Evolutionary conservation across 2,888 invertebrate genomes (phyloP).

Genomic region (Chloroclystis v-ata): DNA sequence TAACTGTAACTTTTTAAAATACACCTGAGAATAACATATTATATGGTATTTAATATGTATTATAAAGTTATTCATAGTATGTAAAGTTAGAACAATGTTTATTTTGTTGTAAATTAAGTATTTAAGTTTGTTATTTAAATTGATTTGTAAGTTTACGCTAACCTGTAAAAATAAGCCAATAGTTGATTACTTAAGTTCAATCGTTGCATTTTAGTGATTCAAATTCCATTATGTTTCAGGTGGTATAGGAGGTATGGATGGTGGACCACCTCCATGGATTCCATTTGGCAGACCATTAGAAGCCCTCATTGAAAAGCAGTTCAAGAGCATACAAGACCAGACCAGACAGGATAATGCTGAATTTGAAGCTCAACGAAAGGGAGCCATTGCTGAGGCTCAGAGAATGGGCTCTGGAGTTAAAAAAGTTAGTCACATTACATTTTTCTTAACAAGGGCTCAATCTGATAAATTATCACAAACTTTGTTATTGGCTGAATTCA

Average conservation of each 20-base stretch:
- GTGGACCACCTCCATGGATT: constrained; percentile 94
- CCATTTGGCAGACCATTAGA: constrained; percentile 90
- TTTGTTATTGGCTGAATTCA: too few species aligned
- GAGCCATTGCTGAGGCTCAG: constrained; percentile 92
- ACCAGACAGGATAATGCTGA: constrained; percentile 86
- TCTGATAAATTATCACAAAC: too few species aligned
- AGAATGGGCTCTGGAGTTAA: constrained; percentile 76
- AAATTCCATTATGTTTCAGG: constrained; percentile 40
- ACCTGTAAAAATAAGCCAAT: too few species aligned
- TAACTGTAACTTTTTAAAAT: too few species aligned
- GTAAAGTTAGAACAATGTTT: too few species aligned
- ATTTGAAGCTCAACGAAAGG: constrained; percentile 93
- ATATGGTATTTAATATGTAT: too few species aligned
- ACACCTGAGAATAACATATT: too few species aligned
- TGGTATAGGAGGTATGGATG: constrained; percentile 79
- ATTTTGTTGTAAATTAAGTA: too few species aligned
- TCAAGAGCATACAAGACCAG: constrained; percentile 82
- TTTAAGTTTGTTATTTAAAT: too few species aligned
- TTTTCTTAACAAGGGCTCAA: too few species aligned
- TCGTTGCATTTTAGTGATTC: neutral
- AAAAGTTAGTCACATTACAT: constrained; percentile 54
- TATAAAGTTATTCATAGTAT: too few species aligned
- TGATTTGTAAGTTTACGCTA: too few species aligned
- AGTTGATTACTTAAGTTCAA: neutral
- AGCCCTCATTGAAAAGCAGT: constrained; percentile 80